These are phyloP conservation scores for Microtus montanus DNA, from an alignment of 2,113 vertebrate genomes.

Conservation along the genomic window DNA sequence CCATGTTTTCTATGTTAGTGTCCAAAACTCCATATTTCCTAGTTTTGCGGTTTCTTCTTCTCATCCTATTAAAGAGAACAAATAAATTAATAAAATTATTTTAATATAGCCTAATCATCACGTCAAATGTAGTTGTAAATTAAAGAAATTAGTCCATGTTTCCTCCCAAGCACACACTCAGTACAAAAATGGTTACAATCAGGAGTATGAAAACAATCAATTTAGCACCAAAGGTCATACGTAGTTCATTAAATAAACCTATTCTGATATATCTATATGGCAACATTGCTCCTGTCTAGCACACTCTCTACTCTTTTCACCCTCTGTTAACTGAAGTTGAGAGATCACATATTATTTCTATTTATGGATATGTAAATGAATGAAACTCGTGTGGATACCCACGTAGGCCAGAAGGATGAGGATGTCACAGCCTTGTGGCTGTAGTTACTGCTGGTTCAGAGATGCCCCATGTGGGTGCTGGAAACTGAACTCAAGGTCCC, in stretches of 20 bases:
- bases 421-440: neutral
- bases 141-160: neutral
- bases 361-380: neutral
- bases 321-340: neutral
- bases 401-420: neutral
- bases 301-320: neutral
- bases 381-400: too few relatives aligned
- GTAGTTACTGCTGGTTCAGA: neutral
- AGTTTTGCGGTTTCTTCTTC: constrained; percentile 87
- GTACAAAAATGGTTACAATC: neutral
- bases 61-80: constrained; percentile 81
- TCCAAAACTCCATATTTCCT: constrained; percentile 88
- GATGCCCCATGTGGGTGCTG: neutral
- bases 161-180: neutral
- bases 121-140: neutral
- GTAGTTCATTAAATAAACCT: neutral
- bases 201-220: neutral
- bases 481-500: neutral
- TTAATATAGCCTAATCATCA: neutral
- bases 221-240: neutral
- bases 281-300: neutral
- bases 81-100: constrained; percentile 18
- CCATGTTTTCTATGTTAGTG: constrained; percentile 89
- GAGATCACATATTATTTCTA: neutral
- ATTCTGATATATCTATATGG: neutral